phyloP scores from a whole-genome alignment of 2,113 vertebrate species.

The Xiphophorus hellerii region DNA sequence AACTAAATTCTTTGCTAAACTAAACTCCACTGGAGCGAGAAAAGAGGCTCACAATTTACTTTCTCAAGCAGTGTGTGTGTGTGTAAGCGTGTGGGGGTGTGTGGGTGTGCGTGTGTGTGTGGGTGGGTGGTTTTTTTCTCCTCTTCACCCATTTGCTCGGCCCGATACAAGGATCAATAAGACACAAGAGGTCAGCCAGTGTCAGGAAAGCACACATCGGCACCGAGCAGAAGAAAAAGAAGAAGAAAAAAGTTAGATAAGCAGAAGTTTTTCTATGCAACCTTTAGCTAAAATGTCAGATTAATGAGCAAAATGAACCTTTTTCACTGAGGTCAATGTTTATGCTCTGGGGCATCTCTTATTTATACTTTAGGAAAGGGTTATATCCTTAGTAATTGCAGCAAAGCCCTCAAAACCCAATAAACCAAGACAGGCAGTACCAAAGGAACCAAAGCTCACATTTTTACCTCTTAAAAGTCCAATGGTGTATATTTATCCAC shows the following conservation, averaged over 20 bases:
- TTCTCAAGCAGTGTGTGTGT: background rate
- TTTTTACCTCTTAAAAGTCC: background rate
- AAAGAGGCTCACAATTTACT: conserved; percentile 13
- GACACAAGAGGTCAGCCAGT: conserved; percentile 21
- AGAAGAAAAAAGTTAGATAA: background rate
- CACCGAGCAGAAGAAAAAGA: background rate
- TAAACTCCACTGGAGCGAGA: conserved; percentile 33
- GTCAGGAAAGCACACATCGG: background rate
- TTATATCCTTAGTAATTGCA: conserved; percentile 22
- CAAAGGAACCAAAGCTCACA: conserved; percentile 6
- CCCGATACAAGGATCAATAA: conserved; percentile 52
- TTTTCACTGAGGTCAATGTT: background rate
- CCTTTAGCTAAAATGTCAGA: background rate
- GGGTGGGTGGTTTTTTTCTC: conserved; percentile 2
- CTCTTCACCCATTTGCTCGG: conserved; percentile 8
- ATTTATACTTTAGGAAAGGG: conserved; percentile 12
- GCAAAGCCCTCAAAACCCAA: conserved; percentile 26
- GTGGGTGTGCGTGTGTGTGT: background rate
- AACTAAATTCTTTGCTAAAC: conserved; percentile 30
- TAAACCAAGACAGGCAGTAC: conserved; percentile 2
- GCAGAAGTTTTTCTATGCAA: conserved; percentile 20
- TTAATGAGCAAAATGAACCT: background rate
- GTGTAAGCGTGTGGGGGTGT: background rate
- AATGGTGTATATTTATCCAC: background rate
- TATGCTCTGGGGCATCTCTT: conserved; percentile 11